phyloP scores from a whole-genome alignment of 2,113 vertebrate genomes.

The Forbesichthys agassizii region DNA sequence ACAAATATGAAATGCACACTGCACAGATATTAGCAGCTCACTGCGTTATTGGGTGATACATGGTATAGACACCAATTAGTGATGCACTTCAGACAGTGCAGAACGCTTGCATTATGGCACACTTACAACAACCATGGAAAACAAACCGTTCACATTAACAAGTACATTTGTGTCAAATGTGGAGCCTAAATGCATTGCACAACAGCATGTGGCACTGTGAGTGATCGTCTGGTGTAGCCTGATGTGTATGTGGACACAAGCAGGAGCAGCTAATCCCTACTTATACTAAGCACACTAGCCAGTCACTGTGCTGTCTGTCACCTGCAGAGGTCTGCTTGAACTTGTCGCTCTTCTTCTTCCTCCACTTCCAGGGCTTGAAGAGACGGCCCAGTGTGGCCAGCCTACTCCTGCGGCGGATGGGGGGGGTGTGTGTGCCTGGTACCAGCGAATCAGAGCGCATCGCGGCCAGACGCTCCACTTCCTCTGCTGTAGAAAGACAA shows the following conservation, averaged over 20 bases:
- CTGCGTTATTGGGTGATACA: slow-evolving; percentile 1
- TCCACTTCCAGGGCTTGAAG: slow-evolving; percentile 99
- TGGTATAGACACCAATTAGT: too few relatives aligned
- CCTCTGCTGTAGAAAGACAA: slow-evolving; percentile 81
- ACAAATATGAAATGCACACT: not conserved
- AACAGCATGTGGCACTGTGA: too few relatives aligned
- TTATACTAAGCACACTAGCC: not conserved
- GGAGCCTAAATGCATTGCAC: too few relatives aligned
- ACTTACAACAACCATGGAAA: too few relatives aligned
- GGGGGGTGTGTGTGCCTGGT: slow-evolving; percentile 95
- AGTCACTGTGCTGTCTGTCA: slow-evolving; percentile 57
- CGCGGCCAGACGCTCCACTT: slow-evolving; percentile 93
- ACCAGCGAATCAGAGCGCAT: slow-evolving; percentile 98
- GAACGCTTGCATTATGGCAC: too few relatives aligned
- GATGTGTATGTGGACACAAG: not conserved
- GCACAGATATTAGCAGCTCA: not conserved
- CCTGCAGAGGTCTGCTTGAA: slow-evolving; percentile 98
- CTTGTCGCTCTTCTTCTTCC: slow-evolving; percentile 99
- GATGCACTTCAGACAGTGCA: too few relatives aligned
- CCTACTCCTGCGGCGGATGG: slow-evolving; percentile 94
- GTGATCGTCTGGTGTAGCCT: too few relatives aligned
- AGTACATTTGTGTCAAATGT: too few relatives aligned
- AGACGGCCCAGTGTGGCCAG: slow-evolving; percentile 92
- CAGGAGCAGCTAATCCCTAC: slow-evolving; percentile 8
- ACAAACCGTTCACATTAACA: too few relatives aligned